Evolutionary conservation across 2,888 invertebrate species (phyloP), one percentile per base, ranked within the genome.

Genomic region (Uropetala carovei): DNA sequence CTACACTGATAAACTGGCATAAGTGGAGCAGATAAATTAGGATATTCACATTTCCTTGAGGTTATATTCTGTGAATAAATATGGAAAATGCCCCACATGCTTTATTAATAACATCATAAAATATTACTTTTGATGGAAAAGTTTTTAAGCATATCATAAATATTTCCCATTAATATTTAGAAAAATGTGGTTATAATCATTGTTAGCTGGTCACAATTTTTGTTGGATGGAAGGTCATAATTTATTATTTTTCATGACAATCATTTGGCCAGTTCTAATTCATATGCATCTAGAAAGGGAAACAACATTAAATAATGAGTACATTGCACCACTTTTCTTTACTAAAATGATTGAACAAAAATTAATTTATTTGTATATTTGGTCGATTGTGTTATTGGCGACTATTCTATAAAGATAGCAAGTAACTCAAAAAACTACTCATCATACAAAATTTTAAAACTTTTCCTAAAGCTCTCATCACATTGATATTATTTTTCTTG

Each of bases 141-240:
- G 64, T 89, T 89, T 75, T 18, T n/a, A 89, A 89, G 89, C 89
- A 89, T 89, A 89, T 89, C 89, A 68, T 43, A 64, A 58, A 60
- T 30, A 56, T 60, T 56, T 18, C 89, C 43, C 64, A 64, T n/a
- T 86, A 59, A 59, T 22, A 68, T 68, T 68, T 22, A n/a, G 16
- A 75, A 75, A 75, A 27, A 75, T 22, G 27, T 75, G 75, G 22
- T 13, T 4, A 18, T 75, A 75, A 75, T 75, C 22, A 75, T 27
- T 9, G 13, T 27, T 75, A 75, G 10, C 5, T 13, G 27, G 27
- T 75, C 75, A 75, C 13, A 4, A 10, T 75, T 75, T 75, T 75
- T 22, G 75, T 75, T 27, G 16, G 75, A 22, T 75, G 22, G 22
- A 75, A 75, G 27, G 22, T 22, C 27, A 10, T 27, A 75, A 27